phyloP scores from a whole-genome alignment of 1,140 invertebrate genomes.

The Frieseomelitta varia region DNA sequence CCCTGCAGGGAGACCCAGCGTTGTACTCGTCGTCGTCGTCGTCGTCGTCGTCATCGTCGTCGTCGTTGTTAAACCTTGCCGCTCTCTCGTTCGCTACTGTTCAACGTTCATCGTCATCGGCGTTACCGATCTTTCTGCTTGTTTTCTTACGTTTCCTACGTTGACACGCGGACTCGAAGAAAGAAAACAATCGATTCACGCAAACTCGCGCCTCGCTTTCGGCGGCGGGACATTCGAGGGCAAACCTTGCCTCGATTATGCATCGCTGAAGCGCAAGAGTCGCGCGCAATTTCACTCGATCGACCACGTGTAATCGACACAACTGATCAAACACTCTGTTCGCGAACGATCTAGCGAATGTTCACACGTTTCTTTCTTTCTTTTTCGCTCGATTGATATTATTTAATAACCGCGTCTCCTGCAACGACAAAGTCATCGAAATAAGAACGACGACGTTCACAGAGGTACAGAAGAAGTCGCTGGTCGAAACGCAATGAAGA shows the following conservation, averaged over 20 bases:
- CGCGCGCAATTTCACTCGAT: neutral
- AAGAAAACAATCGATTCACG: neutral
- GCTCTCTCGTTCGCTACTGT: neutral
- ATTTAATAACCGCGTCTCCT: neutral
- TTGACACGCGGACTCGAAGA: neutral
- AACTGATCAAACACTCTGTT: neutral
- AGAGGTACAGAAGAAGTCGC: neutral
- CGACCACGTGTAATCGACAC: neutral
- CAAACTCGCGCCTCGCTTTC: neutral
- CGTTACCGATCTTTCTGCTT: neutral
- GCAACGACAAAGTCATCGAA: neutral
- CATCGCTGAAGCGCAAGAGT: neutral
- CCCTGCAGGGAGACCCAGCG: constrained; percentile 7
- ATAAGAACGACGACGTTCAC: neutral
- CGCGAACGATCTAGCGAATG: neutral
- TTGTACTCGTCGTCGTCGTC: neutral
- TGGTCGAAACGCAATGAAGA: neutral
- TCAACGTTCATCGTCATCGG: neutral
- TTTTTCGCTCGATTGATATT: neutral
- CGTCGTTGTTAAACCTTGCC: neutral
- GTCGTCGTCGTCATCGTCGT: too few relatives aligned
- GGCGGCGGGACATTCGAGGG: neutral
- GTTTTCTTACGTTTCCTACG: neutral
- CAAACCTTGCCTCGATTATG: neutral
- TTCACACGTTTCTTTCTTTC: too few relatives aligned